These are phyloP conservation scores for Drosophila tropicalis DNA, from an alignment of 1,140 invertebrate species.

Conservation along the genomic window DNA sequence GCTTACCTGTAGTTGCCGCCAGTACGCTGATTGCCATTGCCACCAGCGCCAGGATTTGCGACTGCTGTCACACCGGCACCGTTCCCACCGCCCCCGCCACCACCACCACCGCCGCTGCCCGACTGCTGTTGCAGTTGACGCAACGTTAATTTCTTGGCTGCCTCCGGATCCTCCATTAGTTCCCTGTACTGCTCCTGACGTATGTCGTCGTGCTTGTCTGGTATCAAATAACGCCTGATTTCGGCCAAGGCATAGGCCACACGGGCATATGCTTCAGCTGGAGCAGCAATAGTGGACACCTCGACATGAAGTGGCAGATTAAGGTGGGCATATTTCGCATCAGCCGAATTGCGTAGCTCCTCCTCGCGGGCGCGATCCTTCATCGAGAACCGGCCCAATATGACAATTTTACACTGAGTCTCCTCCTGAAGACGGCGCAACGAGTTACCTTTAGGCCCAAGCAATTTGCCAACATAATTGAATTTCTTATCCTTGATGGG, in stretches of 20 bases:
- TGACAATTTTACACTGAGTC: constrained; percentile 98
- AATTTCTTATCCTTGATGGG: constrained; percentile 96
- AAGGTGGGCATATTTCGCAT: constrained; percentile 96
- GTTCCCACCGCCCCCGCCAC: constrained; percentile 32
- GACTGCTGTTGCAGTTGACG: constrained; percentile 75
- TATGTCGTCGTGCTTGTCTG: constrained; percentile 92
- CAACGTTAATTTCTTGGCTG: constrained; percentile 77
- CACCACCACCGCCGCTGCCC: constrained; percentile 29
- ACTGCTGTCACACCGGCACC: constrained; percentile 1
- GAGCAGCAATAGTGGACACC: constrained; percentile 94
- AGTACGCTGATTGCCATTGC: constrained; percentile 64
- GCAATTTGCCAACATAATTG: constrained; percentile 96
- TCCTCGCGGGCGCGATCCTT: constrained; percentile 96
- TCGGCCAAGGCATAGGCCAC: constrained; percentile 95
- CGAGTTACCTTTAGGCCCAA: constrained; percentile 96
- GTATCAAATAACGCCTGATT: constrained; percentile 88
- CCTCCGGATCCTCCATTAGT: constrained; percentile 85
- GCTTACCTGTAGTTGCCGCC: constrained; percentile 72
- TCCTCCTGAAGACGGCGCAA: constrained; percentile 96
- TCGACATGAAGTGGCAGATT: constrained; percentile 97
- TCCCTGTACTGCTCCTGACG: constrained; percentile 91
- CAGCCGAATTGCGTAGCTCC: constrained; percentile 92
- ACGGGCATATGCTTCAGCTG: constrained; percentile 95
- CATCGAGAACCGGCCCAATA: constrained; percentile 97
- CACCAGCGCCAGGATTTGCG: constrained; percentile 44